A percentile compares a stretch with the other conserved stretches of the same genome.
These are phyloP conservation scores for Cheilosia urbana DNA, from an alignment of 2,888 invertebrate genomes.

Conservation along the genomic window DNA sequence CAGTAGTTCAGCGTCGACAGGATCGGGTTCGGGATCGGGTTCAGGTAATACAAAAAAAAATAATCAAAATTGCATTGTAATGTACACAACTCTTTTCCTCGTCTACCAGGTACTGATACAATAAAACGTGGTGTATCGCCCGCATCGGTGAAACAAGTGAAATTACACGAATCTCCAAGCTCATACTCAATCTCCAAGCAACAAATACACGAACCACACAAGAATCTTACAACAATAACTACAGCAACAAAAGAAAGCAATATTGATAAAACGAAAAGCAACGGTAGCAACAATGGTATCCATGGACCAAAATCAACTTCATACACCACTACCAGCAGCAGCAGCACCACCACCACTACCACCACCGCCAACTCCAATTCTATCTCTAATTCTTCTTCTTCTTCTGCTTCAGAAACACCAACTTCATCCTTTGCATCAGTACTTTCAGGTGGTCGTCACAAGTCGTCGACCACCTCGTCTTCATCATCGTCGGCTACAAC, in stretches of 20 bases:
- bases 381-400: slow-evolving; percentile 52
- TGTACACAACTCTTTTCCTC: not conserved
- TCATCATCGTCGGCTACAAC: slow-evolving; percentile 82
- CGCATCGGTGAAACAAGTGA: slow-evolving; percentile 82
- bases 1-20: slow-evolving; percentile 93
- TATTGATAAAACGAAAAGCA: slow-evolving; percentile 81
- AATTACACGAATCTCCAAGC: slow-evolving; percentile 82
- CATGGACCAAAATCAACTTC: slow-evolving; percentile 78
- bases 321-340: slow-evolving; percentile 72
- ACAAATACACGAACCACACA: slow-evolving; percentile 78
- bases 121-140: slow-evolving; percentile 84
- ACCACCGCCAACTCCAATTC: slow-evolving; percentile 16
- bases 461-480: slow-evolving; percentile 82
- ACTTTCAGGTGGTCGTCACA: slow-evolving; percentile 80
- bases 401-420: slow-evolving; percentile 65
- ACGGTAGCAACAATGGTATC: slow-evolving; percentile 78
- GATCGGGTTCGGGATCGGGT: slow-evolving; percentile 91
- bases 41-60: slow-evolving; percentile 78
- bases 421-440: slow-evolving; percentile 77
- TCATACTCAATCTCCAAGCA: slow-evolving; percentile 81
- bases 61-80: not conserved
- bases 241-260: slow-evolving; percentile 77
- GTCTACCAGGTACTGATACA: slow-evolving; percentile 83
- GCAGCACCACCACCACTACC: slow-evolving; percentile 54
- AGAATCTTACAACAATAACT: slow-evolving; percentile 64